Percentiles rank a stretch among this genome's conserved stretches.
phyloP scores from a whole-genome alignment of 2,888 invertebrate species.

The Oxycera nigricornis region DNA sequence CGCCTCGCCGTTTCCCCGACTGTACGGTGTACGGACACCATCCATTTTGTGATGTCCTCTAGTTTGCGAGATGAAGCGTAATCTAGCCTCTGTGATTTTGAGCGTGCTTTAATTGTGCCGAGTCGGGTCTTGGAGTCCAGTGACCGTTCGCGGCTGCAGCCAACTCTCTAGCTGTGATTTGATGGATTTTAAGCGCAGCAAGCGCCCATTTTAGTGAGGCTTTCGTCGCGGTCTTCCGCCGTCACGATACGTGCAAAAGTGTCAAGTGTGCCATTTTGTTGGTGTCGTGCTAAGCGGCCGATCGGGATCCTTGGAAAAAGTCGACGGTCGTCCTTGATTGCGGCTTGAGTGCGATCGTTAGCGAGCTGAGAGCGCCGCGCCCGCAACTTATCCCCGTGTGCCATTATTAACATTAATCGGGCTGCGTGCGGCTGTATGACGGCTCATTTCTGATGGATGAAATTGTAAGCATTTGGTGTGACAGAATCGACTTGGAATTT shows the following conservation, averaged over 20 bases:
- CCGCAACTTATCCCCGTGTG: not conserved
- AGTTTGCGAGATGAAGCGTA: too few species aligned
- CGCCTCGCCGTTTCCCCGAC: not conserved
- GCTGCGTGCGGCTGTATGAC: not conserved
- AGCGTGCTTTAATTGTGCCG: not conserved
- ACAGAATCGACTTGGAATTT: too few species aligned
- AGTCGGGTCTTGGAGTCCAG: too few species aligned
- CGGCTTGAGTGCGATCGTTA: not conserved
- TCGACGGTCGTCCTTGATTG: not conserved
- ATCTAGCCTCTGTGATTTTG: not conserved
- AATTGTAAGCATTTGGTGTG: slow-evolving; percentile 6
- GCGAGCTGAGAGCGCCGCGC: not conserved
- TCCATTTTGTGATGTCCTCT: slow-evolving; percentile 4
- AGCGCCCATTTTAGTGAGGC: too few species aligned
- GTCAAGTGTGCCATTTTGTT: not conserved
- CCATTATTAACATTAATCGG: not conserved
- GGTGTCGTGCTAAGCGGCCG: not conserved
- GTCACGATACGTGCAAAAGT: too few species aligned
- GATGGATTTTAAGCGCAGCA: too few species aligned
- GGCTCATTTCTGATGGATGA: slow-evolving; percentile 26
- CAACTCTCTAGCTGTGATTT: too few species aligned
- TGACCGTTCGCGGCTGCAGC: too few species aligned
- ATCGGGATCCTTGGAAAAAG: not conserved
- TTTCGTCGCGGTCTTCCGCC: too few species aligned
- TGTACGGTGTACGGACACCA: not conserved